Conservation (phyloP, 2,113 vertebrate genomes). For the Pandion haliaetus region DNA sequence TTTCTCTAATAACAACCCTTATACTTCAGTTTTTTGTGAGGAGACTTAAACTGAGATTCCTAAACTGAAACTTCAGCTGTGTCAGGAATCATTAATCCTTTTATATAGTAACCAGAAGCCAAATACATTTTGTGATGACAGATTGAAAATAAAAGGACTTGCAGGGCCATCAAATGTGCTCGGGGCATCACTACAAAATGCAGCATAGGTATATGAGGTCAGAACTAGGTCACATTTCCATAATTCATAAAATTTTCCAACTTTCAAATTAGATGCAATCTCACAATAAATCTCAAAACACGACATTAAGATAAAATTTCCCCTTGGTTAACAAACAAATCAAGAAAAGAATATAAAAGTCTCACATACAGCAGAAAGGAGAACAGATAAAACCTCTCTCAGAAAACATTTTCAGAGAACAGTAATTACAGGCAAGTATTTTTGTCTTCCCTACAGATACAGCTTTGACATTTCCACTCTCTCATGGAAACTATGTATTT, state of each 20-base stretch:
- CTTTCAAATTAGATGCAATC: not conserved
- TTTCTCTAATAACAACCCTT: not conserved
- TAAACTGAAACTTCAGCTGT: not conserved
- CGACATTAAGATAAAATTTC: not conserved
- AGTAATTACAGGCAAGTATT: conserved; percentile 19
- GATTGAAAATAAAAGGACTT: not conserved
- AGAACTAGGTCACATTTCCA: not conserved
- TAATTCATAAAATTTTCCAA: not conserved
- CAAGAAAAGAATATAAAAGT: not conserved
- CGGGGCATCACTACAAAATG: not conserved
- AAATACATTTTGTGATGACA: not conserved
- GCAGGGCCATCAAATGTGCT: not conserved
- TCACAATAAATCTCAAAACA: not conserved
- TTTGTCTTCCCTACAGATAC: conserved; percentile 5
- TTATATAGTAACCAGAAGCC: not conserved
- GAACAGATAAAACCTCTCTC: not conserved
- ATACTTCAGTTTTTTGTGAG: not conserved
- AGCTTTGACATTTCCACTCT: conserved; percentile 9
- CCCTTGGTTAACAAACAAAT: not conserved
- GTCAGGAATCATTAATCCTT: not conserved
- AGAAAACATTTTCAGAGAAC: not conserved
- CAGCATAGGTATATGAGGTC: not conserved
- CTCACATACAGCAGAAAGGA: not conserved
- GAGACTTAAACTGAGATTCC: not conserved
- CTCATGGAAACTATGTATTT: not conserved